phyloP scores from a whole-genome alignment of 1,140 invertebrate species.

The Temnothorax curvispinosus region DNA sequence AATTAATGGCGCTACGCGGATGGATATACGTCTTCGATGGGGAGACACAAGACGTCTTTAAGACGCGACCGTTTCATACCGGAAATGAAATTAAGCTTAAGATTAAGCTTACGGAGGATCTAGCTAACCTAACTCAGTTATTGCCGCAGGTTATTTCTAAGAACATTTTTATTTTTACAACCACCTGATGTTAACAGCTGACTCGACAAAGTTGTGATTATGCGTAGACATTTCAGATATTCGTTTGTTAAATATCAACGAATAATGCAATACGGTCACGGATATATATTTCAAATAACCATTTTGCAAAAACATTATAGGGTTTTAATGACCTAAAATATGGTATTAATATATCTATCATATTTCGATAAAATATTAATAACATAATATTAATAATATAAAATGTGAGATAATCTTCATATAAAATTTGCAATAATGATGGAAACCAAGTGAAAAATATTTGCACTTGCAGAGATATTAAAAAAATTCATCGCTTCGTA shows the following conservation, averaged over 20 bases:
- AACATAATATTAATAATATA: constrained; percentile 30
- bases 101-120: constrained; percentile 39
- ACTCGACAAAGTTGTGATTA: not conserved
- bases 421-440: constrained; percentile 28
- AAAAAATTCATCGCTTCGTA: constrained; percentile 28
- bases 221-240: not conserved
- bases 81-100: constrained; percentile 37
- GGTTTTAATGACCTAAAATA: constrained; percentile 14
- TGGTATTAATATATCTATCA: not conserved
- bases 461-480: not conserved
- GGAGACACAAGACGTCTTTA: constrained; percentile 15
- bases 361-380: constrained; percentile 14
- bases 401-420: not conserved
- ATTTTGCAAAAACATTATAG: constrained; percentile 25
- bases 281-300: not conserved
- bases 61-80: constrained; percentile 3
- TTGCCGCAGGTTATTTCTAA: constrained; percentile 23
- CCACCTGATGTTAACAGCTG: not conserved
- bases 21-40: constrained; percentile 23
- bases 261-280: constrained; percentile 10
- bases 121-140: not conserved
- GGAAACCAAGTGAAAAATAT: constrained; percentile 17
- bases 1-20: constrained; percentile 48
- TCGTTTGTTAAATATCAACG: not conserved
- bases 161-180: constrained; percentile 12